Evolutionary conservation across 2,113 vertebrate species (phyloP).

Genomic region (Petaurus breviceps): DNA sequence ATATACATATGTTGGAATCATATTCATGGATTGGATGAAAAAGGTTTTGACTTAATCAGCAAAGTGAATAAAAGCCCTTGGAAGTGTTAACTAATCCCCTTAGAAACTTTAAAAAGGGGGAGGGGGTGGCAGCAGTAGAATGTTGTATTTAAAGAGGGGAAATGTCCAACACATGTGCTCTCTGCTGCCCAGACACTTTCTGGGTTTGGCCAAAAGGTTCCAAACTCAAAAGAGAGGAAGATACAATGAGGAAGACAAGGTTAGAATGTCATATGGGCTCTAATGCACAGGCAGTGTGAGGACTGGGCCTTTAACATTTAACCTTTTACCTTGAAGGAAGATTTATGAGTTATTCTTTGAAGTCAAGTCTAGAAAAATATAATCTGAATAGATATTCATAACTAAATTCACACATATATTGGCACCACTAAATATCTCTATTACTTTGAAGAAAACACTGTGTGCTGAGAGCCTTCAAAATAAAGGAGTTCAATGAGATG

Average conservation of each 20-base stretch:
- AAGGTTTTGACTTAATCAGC: too few species aligned
- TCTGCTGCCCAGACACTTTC: not conserved
- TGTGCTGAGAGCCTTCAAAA: not conserved
- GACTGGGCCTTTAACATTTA: too few species aligned
- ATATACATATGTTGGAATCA: too few species aligned
- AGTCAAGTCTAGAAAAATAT: not conserved
- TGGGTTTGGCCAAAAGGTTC: not conserved
- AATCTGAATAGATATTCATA: not conserved
- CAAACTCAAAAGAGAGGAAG: too few species aligned
- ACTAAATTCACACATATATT: not conserved
- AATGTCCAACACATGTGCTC: too few species aligned
- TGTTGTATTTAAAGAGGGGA: rapidly evolving
- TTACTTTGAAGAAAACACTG: not conserved
- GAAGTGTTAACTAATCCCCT: too few species aligned
- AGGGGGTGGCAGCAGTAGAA: not conserved
- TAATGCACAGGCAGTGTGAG: not conserved
- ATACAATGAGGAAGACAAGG: rapidly evolving
- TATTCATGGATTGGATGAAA: too few species aligned
- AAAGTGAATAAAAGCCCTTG: too few species aligned
- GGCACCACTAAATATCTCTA: not conserved
- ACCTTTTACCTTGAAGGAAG: not conserved
- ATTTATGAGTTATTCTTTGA: slow-evolving; percentile 6
- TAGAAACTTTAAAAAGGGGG: too few species aligned
- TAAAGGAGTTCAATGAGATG: not conserved
- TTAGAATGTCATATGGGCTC: too few species aligned